Base-by-base conservation (phyloP, 1,140 invertebrate species). In the Atta cephalotes region DNA sequence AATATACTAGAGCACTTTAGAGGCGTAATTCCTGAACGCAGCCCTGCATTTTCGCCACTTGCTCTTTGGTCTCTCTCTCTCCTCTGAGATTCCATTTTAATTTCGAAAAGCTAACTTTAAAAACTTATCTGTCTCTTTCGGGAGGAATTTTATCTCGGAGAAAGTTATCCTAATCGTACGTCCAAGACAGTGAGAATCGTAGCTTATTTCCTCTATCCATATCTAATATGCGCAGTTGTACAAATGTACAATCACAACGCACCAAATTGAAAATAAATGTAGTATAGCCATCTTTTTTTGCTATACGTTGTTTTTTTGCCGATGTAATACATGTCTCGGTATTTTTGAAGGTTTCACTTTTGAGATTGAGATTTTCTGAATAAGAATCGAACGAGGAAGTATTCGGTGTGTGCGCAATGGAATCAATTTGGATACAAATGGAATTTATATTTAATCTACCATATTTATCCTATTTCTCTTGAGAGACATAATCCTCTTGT, bases 41-140 rank as follows among this genome's bases (percentile, higher is more conserved):
- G 9, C 58, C 18, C 68, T 65, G 4, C 6, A 16, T 10, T n/a
- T 35, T 35, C 35, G 18, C 21, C 31, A 35, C 7, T 51, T 18
- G 25, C 16, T 28, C 5, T 68, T 39, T 7, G 45, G 28, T 7
- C 35, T 39, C 35, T 39, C 35, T 80, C 7, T 39, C 35, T 80
- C 62, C 14, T 80, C 28, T 14, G 45, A 80, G 45, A 68, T 80
- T 80, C n/a, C 31, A 1, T 77, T 31, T n/a, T 16, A 80, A 80
- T 45, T 80, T 12, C 28, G 18, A 68, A 68, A 65, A 80, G 45
- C 45, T 53, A 66, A 28, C 53, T 80, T 35, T 2, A 35, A 35
- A 35, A 35, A 80, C 68, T n/a, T 28, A 28, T 68, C 62, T 53
- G 25, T 16, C 71, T 25, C 21, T 77, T 62, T 62, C 31, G 12